Percentiles rank a stretch among this genome's conserved stretches.
Conservation (phyloP, 1,140 invertebrate species). For the Steinernema feltiae region DNA sequence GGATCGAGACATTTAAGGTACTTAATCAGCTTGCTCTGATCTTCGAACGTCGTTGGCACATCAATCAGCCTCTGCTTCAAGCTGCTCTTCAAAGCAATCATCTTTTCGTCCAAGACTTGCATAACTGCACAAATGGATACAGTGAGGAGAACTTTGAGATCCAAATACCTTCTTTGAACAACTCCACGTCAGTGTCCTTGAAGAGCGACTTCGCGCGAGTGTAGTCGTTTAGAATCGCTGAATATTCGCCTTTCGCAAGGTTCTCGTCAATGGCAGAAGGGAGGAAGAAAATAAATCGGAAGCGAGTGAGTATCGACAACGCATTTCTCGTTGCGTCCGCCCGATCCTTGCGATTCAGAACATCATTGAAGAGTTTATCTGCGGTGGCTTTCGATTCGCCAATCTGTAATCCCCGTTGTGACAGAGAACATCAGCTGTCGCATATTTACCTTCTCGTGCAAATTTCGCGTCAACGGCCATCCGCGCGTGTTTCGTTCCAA, state of each 20-base stretch:
- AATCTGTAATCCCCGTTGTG: slow-evolving; percentile 47
- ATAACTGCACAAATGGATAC: slow-evolving; percentile 48
- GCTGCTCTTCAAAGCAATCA: slow-evolving; percentile 72
- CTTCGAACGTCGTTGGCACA: slow-evolving; percentile 78
- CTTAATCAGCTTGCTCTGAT: slow-evolving; percentile 80
- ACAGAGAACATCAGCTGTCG: not conserved
- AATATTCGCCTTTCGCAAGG: slow-evolving; percentile 87
- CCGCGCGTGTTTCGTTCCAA: slow-evolving; percentile 31
- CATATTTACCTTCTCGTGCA: slow-evolving; percentile 33
- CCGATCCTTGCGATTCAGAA: slow-evolving; percentile 81
- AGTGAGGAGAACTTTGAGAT: slow-evolving; percentile 63
- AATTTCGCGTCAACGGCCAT: slow-evolving; percentile 41
- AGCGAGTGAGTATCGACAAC: slow-evolving; percentile 79
- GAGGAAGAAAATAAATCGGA: slow-evolving; percentile 85
- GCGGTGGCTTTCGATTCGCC: slow-evolving; percentile 81
- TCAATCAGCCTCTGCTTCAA: slow-evolving; percentile 76
- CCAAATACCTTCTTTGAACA: slow-evolving; percentile 69
- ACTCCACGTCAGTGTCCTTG: slow-evolving; percentile 79
- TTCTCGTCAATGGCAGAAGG: slow-evolving; percentile 83
- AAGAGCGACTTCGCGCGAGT: slow-evolving; percentile 89
- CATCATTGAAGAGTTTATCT: slow-evolving; percentile 85
- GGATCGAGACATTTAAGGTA: slow-evolving; percentile 56
- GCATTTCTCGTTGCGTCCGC: slow-evolving; percentile 92
- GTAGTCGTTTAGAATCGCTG: slow-evolving; percentile 95
- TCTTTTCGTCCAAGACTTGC: slow-evolving; percentile 80